Percentiles rank a stretch among this genome's conserved stretches.
These are phyloP conservation scores for Hozukius guyotensis DNA, from an alignment of 2,797 vertebrate species.

Conservation along the genomic window DNA sequence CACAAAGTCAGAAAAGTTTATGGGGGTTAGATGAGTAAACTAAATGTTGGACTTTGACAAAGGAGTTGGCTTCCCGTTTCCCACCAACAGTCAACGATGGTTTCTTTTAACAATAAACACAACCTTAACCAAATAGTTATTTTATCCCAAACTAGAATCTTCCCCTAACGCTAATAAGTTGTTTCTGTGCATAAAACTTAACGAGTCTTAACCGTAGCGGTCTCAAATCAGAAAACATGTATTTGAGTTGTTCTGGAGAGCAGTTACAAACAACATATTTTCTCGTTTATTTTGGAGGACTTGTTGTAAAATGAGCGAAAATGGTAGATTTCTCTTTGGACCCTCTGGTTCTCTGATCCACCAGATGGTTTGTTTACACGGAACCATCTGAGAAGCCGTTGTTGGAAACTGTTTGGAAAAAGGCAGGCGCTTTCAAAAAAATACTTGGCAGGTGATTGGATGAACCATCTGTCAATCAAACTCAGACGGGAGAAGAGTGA, in stretches of 20 bases:
- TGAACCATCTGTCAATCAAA: background rate
- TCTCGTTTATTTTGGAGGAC: background rate
- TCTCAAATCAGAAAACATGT: background rate
- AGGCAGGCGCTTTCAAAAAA: background rate
- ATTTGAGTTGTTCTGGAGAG: background rate
- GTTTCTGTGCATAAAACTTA: background rate
- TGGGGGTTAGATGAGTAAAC: background rate
- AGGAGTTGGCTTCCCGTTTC: no score
- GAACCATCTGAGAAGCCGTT: background rate
- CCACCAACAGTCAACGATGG: background rate
- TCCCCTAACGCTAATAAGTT: background rate
- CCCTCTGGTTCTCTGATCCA: background rate
- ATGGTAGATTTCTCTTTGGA: slow-evolving; percentile 10
- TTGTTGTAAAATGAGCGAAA: background rate
- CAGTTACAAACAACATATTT: background rate
- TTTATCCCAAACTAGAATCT: background rate
- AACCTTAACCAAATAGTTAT: background rate
- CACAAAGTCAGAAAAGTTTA: background rate
- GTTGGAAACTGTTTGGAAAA: background rate
- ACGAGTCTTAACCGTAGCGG: background rate
- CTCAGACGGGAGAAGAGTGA: background rate
- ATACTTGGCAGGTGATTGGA: background rate
- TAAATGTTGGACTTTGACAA: background rate
- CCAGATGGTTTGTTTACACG: background rate
- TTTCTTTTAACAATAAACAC: background rate